Conservation (phyloP, 2,888 invertebrate species). For the Protodeltote pygarga region DNA sequence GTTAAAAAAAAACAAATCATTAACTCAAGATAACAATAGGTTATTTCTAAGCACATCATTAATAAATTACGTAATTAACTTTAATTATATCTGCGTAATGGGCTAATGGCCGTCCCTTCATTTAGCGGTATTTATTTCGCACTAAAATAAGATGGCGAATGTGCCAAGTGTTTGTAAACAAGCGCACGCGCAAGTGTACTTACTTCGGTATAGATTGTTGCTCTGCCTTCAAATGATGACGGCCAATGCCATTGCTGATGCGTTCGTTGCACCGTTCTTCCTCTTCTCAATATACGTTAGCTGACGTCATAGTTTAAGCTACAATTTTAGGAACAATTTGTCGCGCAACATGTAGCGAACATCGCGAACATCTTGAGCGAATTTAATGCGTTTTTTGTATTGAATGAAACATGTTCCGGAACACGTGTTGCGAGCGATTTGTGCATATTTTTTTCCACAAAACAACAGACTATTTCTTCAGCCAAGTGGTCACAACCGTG, state of each 20-base stretch:
- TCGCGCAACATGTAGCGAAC: no score
- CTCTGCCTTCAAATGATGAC: constrained; percentile 3
- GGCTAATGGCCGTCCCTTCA: constrained; percentile 14
- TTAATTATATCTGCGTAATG: constrained; percentile 23
- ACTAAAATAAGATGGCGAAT: constrained; percentile 30
- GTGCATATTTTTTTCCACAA: no score
- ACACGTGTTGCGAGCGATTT: no score
- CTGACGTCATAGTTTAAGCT: no score
- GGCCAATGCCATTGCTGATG: neutral
- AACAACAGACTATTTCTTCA: no score
- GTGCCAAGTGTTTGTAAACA: constrained; percentile 39
- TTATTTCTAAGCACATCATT: constrained; percentile 6
- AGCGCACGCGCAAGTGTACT: constrained; percentile 23
- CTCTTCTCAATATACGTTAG: no score
- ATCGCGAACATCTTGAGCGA: no score
- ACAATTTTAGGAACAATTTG: no score
- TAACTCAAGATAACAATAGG: constrained; percentile 6
- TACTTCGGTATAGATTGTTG: constrained; percentile 21
- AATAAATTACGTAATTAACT: constrained; percentile 22
- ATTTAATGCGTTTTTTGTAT: no score
- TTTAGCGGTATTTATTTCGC: neutral
- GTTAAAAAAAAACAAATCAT: constrained; percentile 3
- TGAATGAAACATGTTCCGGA: no score
- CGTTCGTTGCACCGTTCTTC: no score
- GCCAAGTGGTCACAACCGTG: no score